These are phyloP conservation scores for Apamea monoglypha DNA, from an alignment of 2,888 invertebrate species.

Conservation along the genomic window DNA sequence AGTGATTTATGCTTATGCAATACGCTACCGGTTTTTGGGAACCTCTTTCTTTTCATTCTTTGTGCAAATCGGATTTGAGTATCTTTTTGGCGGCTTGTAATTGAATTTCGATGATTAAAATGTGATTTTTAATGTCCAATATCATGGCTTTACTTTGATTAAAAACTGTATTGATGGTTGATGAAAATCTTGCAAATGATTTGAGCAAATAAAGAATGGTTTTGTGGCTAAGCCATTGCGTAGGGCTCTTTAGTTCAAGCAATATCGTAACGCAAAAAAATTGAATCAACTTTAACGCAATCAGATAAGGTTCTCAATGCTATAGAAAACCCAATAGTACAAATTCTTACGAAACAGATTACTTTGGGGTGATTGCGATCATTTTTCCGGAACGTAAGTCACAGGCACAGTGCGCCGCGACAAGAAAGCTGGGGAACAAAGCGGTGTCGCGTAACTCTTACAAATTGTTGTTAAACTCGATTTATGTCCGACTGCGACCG, in stretches of 20 bases:
- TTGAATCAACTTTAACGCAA: constrained; percentile 33
- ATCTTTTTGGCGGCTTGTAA: constrained; percentile 39
- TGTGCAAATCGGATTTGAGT: constrained; percentile 40
- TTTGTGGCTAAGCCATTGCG: constrained; percentile 20
- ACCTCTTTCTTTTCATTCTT: constrained; percentile 68
- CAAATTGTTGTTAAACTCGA: constrained; percentile 73
- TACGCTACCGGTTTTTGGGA: constrained; percentile 78
- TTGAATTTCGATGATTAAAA: constrained; percentile 52
- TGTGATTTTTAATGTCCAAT: constrained; percentile 23
- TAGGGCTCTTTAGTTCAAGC: constrained; percentile 7
- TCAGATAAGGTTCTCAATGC: constrained; percentile 27
- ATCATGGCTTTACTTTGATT: constrained; percentile 28
- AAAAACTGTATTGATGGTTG: constrained; percentile 36
- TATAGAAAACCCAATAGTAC: constrained; percentile 43
- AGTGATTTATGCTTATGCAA: constrained; percentile 87
- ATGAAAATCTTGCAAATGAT: constrained; percentile 15
- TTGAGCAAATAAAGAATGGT: background rate
- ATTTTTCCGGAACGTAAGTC: constrained; percentile 65
- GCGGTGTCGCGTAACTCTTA: constrained; percentile 64
- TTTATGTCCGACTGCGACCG: constrained; percentile 67
- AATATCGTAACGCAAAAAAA: constrained; percentile 9
- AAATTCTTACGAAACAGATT: constrained; percentile 43
- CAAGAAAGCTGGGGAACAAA: constrained; percentile 56
- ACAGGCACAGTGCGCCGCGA: constrained; percentile 60
- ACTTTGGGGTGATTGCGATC: constrained; percentile 41